A percentile compares a stretch with the other conserved stretches of the same genome.
phyloP scores from a whole-genome alignment of 2,888 invertebrate species.

The Brachypterus glaber region DNA sequence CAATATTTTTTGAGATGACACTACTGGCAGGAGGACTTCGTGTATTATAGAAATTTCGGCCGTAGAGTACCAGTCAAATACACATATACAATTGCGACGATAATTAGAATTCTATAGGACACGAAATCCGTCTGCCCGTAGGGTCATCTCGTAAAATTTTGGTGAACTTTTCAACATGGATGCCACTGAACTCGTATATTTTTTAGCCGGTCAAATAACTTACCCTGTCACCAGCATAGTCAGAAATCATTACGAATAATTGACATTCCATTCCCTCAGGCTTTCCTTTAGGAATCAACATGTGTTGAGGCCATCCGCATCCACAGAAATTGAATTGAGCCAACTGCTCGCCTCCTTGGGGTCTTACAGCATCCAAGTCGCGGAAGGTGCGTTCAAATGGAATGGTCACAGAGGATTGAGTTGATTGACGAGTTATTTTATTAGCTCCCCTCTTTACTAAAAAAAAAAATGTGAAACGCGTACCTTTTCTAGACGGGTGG shows the following conservation, averaged over 20 bases:
- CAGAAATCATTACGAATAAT: conserved; percentile 69
- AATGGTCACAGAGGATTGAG: conserved; percentile 70
- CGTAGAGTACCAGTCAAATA: no score
- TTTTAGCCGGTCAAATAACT: conserved; percentile 16
- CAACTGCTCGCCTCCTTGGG: conserved; percentile 45
- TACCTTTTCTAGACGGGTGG: no score
- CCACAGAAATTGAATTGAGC: conserved; percentile 72
- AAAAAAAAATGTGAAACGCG: no score
- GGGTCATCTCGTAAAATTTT: no score
- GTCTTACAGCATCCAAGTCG: conserved; percentile 52
- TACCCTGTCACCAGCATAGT: conserved; percentile 59
- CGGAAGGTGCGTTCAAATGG: conserved; percentile 76
- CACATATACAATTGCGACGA: no score
- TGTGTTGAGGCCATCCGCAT: conserved; percentile 80
- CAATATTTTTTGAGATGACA: no score
- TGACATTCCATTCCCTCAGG: conserved; percentile 56
- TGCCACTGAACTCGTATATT: no score
- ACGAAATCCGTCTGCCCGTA: no score
- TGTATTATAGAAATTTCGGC: no score
- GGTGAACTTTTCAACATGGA: no score
- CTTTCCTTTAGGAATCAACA: conserved; percentile 66
- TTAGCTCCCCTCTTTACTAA: conserved; percentile 62
- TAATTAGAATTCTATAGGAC: no score
- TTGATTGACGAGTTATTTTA: conserved; percentile 54
- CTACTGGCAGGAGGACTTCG: no score